A percentile compares a stretch with the other conserved stretches of the same genome.
Conservation (phyloP, 1,140 invertebrate genomes). For the Acromyrmex charruanus region DNA sequence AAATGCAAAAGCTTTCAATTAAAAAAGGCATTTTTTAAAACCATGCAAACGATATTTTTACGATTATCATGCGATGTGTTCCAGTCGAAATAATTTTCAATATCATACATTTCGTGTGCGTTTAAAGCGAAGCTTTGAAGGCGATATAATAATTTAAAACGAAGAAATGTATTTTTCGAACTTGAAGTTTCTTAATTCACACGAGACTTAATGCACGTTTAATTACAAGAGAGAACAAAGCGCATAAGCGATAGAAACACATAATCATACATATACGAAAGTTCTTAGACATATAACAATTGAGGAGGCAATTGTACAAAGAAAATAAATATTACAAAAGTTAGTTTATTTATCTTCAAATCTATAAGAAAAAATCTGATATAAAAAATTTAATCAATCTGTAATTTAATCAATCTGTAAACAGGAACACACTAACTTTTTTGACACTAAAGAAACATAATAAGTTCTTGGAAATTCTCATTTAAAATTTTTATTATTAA, state of each 20-base stretch:
- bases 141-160: background rate
- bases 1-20: conserved; percentile 1
- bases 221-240: conserved; percentile 71
- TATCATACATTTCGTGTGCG: background rate
- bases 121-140: conserved; percentile 7
- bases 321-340: background rate
- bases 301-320: conserved; percentile 6
- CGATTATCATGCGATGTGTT: conserved; percentile 66
- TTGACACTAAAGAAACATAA: no score
- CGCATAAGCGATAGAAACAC: conserved; percentile 76
- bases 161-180: background rate
- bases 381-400: conserved; percentile 14
- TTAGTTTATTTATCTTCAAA: background rate
- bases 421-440: no score
- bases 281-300: conserved; percentile 24
- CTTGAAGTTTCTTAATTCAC: background rate
- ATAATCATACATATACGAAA: conserved; percentile 55
- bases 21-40: background rate
- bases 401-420: background rate
- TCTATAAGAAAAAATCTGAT: background rate
- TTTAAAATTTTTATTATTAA: no score
- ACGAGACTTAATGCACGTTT: conserved; percentile 52
- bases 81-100: conserved; percentile 47
- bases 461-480: no score
- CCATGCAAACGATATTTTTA: conserved; percentile 42